Conservation (phyloP, 2,888 invertebrate species). For the Altica lythri region DNA sequence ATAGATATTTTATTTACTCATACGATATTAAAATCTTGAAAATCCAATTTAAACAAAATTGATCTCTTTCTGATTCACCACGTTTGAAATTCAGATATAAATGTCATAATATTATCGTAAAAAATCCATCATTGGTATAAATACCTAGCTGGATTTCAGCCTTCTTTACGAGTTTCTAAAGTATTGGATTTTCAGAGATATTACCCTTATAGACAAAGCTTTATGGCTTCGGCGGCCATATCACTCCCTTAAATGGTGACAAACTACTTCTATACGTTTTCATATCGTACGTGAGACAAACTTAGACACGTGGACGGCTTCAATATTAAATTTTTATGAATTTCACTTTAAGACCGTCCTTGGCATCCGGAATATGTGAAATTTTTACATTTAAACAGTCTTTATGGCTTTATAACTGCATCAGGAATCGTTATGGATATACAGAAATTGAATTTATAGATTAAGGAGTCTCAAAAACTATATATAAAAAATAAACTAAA, state of each 20-base stretch:
- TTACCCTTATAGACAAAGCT: conserved; percentile 57
- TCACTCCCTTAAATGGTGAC: conserved; percentile 53
- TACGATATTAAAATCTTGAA: no score
- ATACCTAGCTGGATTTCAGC: conserved; percentile 53
- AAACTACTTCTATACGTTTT: conserved; percentile 52
- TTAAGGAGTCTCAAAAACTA: no score
- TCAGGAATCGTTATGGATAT: no score
- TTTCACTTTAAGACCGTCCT: conserved; percentile 17
- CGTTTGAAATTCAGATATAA: conserved; percentile 51
- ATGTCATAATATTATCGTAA: conserved; percentile 47
- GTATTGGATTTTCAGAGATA: conserved; percentile 57
- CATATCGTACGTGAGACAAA: conserved; percentile 46
- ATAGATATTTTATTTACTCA: no score
- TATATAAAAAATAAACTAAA: no score
- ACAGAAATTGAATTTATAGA: no score
- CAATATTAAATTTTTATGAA: conserved; percentile 29
- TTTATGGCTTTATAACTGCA: background rate
- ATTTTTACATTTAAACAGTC: conserved; percentile 7
- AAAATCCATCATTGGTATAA: conserved; percentile 52
- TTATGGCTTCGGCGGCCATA: conserved; percentile 52
- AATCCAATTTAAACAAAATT: no score
- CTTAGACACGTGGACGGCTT: conserved; percentile 17
- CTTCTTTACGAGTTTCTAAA: conserved; percentile 56
- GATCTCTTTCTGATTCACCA: no score
- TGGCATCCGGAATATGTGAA: conserved; percentile 11